Evolutionary conservation across 2,797 vertebrate genomes (phyloP).

Genomic region (Chaetophractus vellerosus): DNA sequence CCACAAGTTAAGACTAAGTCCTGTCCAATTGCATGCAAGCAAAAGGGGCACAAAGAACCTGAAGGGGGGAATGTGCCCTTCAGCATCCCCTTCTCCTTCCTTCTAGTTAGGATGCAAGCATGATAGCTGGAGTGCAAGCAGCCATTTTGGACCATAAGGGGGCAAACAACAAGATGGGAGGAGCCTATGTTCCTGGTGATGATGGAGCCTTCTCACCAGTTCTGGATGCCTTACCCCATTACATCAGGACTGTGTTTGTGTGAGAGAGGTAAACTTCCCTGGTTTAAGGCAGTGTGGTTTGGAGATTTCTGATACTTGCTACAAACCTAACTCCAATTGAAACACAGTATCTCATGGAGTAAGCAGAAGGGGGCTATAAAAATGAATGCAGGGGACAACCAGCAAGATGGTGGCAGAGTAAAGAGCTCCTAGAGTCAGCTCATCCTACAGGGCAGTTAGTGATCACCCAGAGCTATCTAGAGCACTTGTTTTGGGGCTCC

Average conservation of each 20-base stretch:
- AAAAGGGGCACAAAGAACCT: too few relatives aligned
- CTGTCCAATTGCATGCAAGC: too few relatives aligned
- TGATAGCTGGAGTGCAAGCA: neutral
- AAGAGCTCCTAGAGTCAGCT: too few relatives aligned
- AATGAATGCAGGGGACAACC: neutral
- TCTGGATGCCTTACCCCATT: neutral
- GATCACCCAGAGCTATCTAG: too few relatives aligned
- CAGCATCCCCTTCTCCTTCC: neutral
- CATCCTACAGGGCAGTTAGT: too few relatives aligned
- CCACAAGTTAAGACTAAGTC: too few relatives aligned
- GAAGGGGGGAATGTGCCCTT: neutral
- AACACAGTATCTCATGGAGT: neutral
- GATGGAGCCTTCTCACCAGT: neutral
- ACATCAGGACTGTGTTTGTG: neutral
- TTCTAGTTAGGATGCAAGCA: neutral
- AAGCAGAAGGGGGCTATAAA: neutral
- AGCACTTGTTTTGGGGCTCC: too few relatives aligned
- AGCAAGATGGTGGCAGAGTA: too few relatives aligned
- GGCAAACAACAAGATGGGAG: neutral
- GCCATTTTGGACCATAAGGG: neutral
- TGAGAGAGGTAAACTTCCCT: neutral
- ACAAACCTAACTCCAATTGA: neutral
- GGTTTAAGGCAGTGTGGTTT: neutral
- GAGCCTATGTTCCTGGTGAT: neutral
- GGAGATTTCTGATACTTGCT: neutral